phyloP scores from a whole-genome alignment of 2,888 invertebrate genomes.

The Thyatira batis region DNA sequence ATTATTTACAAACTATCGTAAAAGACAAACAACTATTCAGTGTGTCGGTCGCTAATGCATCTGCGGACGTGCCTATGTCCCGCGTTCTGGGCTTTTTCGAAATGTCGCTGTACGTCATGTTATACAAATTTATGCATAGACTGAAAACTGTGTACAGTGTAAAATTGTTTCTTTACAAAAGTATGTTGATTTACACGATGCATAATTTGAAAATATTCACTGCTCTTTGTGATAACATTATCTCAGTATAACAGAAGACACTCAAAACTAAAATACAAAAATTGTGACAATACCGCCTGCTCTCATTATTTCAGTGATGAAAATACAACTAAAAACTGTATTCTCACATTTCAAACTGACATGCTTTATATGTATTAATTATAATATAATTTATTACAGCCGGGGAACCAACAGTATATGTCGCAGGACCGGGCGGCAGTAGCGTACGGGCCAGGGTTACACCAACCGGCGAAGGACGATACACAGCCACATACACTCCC shows the following conservation, averaged over 20 bases:
- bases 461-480: constrained; percentile 85
- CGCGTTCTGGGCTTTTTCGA: constrained; percentile 16
- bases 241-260: too few species aligned
- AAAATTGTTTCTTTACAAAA: constrained; percentile 18
- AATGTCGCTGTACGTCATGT: constrained; percentile 43
- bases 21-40: constrained; percentile 8
- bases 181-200: constrained; percentile 23
- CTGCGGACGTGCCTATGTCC: constrained; percentile 4
- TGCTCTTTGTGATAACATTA: not conserved
- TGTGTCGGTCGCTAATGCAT: constrained; percentile 15
- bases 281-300: too few species aligned
- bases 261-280: too few species aligned
- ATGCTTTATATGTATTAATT: too few species aligned
- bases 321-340: too few species aligned
- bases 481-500: constrained; percentile 91
- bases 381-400: constrained; percentile 48
- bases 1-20: constrained; percentile 14
- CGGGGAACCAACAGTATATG: constrained; percentile 86
- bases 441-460: constrained; percentile 88
- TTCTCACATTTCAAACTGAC: too few species aligned
- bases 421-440: constrained; percentile 92
- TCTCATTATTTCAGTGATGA: too few species aligned
- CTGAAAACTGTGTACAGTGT: constrained; percentile 22
- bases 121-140: constrained; percentile 35
- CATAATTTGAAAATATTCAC: not conserved